Conservation (phyloP, 2,797 vertebrate genomes). For the Adelosebastes latens region DNA sequence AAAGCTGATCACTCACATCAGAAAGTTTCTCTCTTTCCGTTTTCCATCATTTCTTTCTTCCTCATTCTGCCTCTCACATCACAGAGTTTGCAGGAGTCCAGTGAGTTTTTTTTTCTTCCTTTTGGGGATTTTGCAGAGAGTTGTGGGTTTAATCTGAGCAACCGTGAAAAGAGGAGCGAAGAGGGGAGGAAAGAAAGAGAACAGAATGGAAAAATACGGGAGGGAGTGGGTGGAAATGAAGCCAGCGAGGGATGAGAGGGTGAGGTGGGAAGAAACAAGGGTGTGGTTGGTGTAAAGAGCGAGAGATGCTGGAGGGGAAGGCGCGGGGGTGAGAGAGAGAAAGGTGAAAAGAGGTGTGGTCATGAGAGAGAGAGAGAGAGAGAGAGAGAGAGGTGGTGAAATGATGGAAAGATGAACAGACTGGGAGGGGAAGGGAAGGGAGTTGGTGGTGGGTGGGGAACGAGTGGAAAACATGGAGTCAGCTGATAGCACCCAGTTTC, state of each 20-base stretch:
- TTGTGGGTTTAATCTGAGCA: conserved; percentile 45
- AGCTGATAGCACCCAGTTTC: conserved; percentile 85
- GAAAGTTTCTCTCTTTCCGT: neutral
- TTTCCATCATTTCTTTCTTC: neutral
- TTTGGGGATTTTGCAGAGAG: conserved; percentile 23
- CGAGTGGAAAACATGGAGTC: conserved; percentile 77
- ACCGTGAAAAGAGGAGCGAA: conserved; percentile 2
- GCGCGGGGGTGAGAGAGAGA: conserved; percentile 27
- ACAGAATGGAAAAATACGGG: neutral
- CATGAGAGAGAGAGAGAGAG: neutral
- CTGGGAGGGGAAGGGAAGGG: conserved; percentile 50
- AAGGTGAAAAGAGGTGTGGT: conserved; percentile 16
- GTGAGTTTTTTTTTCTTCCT: neutral
- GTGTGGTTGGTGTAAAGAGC: conserved; percentile 42
- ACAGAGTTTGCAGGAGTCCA: conserved; percentile 1
- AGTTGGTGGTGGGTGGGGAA: conserved; percentile 69
- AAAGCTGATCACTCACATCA: neutral
- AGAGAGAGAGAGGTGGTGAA: conserved; percentile 26
- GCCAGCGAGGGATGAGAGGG: conserved; percentile 28
- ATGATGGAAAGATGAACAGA: conserved; percentile 50
- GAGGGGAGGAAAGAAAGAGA: neutral
- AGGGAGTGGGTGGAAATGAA: conserved; percentile 28
- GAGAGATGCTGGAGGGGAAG: conserved; percentile 35
- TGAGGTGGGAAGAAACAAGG: conserved; percentile 44
- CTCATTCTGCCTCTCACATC: conserved; percentile 13